Conservation (phyloP, 1,140 invertebrate species). For the Danaus melanippus region DNA sequence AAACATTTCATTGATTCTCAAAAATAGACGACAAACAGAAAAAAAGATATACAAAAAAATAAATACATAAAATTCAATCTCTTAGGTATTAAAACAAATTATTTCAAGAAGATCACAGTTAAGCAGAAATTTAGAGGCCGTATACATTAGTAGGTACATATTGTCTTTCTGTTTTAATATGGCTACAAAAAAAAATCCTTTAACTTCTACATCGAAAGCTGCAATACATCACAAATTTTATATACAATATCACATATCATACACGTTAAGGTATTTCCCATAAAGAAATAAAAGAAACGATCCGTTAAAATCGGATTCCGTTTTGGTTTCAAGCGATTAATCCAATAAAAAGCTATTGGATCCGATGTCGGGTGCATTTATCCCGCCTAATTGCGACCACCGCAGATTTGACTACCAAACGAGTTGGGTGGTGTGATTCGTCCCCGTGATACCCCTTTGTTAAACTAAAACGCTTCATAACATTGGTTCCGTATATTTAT, state of each 20-base stretch:
- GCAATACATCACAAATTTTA: constrained; percentile 1
- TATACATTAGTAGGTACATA: too few species aligned
- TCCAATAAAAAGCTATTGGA: constrained; percentile 53
- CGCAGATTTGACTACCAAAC: constrained; percentile 45
- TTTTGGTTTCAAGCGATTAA: constrained; percentile 59
- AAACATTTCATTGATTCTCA: too few species aligned
- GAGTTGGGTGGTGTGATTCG: constrained; percentile 52
- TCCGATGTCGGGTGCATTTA: constrained; percentile 61
- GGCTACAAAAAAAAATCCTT: neutral
- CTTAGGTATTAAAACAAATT: constrained; percentile 3
- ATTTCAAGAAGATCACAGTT: too few species aligned
- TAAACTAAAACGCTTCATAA: constrained; percentile 1
- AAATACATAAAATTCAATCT: neutral
- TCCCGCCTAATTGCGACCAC: constrained; percentile 66
- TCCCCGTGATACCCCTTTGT: constrained; percentile 28
- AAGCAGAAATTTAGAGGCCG: too few species aligned
- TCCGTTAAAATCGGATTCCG: constrained; percentile 57
- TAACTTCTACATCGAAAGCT: neutral
- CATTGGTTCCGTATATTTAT: too few species aligned
- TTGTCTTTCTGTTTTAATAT: too few species aligned
- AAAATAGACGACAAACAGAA: too few species aligned
- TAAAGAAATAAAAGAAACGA: constrained; percentile 55
- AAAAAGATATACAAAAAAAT: neutral
- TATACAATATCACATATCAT: neutral
- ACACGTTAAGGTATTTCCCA: constrained; percentile 20